A percentile compares a stretch with the other conserved stretches of the same genome.
Conservation (phyloP, 2,113 vertebrate genomes). For the Leiothrix lutea region DNA sequence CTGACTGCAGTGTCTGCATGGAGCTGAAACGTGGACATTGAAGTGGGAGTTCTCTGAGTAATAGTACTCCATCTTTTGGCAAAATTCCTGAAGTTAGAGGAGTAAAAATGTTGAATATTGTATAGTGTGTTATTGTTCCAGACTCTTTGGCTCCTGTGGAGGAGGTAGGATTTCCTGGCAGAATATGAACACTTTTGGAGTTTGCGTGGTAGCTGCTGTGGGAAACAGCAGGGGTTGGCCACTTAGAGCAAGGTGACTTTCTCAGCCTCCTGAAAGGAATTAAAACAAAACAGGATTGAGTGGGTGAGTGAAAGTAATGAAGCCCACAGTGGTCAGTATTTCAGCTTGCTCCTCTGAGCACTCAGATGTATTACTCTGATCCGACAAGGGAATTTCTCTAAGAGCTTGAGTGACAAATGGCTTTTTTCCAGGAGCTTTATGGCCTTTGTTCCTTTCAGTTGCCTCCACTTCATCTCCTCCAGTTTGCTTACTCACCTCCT, state of each 20-base stretch:
- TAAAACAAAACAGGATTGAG: not conserved
- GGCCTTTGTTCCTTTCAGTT: not conserved
- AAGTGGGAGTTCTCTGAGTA: not conserved
- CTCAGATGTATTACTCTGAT: not conserved
- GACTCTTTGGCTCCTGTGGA: slow-evolving; percentile 48
- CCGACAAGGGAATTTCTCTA: not conserved
- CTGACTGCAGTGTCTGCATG: rapidly evolving
- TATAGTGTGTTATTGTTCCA: slow-evolving; percentile 25
- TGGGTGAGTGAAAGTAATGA: not conserved
- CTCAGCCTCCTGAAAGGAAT: not conserved
- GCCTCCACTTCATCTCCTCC: not conserved
- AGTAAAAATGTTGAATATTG: slow-evolving; percentile 26
- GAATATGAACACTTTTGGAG: not conserved
- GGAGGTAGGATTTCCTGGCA: slow-evolving; percentile 51
- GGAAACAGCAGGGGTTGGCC: not conserved
- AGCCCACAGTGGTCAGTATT: not conserved
- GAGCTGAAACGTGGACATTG: not conserved
- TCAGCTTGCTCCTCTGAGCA: not conserved
- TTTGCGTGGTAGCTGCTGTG: not conserved
- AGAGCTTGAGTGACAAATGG: not conserved
- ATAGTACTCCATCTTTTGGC: slow-evolving; percentile 24
- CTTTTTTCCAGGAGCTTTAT: not conserved
- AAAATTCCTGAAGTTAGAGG: slow-evolving; percentile 10
- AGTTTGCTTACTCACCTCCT: not conserved
- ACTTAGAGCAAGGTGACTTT: not conserved